Conservation (phyloP, 2,113 vertebrate species). For the Motacilla alba region DNA sequence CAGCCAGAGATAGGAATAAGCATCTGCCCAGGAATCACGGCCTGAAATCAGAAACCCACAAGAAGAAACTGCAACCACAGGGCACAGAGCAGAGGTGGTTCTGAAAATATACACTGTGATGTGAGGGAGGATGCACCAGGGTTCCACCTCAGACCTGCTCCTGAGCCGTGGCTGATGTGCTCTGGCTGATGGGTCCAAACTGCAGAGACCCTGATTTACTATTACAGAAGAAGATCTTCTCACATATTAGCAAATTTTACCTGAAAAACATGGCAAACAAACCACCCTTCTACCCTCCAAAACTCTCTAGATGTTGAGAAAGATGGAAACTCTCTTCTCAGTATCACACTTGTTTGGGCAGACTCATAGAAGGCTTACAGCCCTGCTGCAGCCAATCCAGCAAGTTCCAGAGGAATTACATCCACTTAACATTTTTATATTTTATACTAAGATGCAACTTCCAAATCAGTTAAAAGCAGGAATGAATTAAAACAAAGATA, state of each 20-base stretch:
- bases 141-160: not conserved
- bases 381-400: not conserved
- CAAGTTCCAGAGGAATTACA: not conserved
- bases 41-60: constrained; percentile 16
- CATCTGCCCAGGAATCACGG: not conserved
- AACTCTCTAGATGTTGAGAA: not conserved
- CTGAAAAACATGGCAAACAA: not conserved
- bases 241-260: not conserved
- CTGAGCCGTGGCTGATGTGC: not conserved
- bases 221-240: not conserved
- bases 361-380: not conserved
- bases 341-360: not conserved
- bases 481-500: constrained; percentile 2
- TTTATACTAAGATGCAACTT: not conserved
- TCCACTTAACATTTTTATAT: not conserved
- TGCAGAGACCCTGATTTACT: not conserved
- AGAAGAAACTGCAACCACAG: not conserved
- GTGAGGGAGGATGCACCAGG: accelerated
- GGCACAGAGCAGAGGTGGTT: not conserved
- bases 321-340: not conserved
- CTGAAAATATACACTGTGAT: not conserved
- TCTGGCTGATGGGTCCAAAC: not conserved
- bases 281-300: not conserved
- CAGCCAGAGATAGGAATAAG: not conserved
- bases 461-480: not conserved